These are phyloP conservation scores for Lithosia quadra DNA, from an alignment of 2,888 invertebrate species.

Conservation along the genomic window DNA sequence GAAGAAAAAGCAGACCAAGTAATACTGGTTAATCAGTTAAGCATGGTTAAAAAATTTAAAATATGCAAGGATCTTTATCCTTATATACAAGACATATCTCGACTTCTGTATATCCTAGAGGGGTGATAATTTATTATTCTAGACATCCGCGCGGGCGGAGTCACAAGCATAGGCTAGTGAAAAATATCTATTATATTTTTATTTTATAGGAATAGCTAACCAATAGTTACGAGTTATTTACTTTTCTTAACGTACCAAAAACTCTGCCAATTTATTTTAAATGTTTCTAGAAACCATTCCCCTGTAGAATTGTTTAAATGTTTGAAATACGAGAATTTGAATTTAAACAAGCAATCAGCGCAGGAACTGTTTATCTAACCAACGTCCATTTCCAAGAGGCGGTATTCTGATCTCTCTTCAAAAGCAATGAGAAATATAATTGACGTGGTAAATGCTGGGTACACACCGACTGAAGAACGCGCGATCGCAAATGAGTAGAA, in stretches of 20 bases:
- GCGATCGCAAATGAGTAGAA: too few relatives aligned
- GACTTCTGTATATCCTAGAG: neutral
- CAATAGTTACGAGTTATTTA: too few relatives aligned
- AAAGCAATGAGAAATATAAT: constrained; percentile 8
- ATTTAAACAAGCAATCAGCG: constrained; percentile 5
- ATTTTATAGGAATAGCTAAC: too few relatives aligned
- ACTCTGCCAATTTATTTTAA: neutral
- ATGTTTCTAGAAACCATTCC: neutral
- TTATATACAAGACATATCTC: too few relatives aligned
- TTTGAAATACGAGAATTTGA: neutral
- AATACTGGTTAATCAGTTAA: neutral
- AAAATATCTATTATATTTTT: too few relatives aligned
- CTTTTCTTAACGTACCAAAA: too few relatives aligned
- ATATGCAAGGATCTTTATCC: too few relatives aligned
- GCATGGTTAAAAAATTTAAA: too few relatives aligned
- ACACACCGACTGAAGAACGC: neutral
- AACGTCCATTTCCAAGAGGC: neutral
- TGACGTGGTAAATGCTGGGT: constrained; percentile 15
- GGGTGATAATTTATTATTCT: too few relatives aligned
- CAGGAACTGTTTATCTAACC: neutral
- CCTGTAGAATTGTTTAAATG: neutral
- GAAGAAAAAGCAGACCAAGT: neutral
- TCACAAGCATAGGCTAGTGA: too few relatives aligned
- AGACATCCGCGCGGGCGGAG: too few relatives aligned
- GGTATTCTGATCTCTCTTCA: neutral